phyloP scores from a whole-genome alignment of 64 coral and sea anemone species.

The Actinia equina region DNA sequence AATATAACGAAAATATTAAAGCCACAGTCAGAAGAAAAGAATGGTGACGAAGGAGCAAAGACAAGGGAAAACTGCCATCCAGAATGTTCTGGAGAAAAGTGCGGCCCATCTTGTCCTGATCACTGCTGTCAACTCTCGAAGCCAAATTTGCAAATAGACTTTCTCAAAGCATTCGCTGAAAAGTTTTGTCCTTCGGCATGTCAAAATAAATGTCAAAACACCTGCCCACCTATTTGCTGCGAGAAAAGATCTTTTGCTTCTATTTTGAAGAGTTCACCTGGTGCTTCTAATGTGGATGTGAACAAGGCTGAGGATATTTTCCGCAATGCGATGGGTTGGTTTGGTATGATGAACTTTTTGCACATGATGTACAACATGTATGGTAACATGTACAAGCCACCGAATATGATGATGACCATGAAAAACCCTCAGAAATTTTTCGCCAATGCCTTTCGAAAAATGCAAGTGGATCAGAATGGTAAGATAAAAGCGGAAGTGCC shows the following conservation, averaged over 20 bases:
- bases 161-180: slow-evolving; percentile 51
- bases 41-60: not conserved
- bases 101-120: slow-evolving; percentile 54
- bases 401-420: not conserved
- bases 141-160: slow-evolving; percentile 36
- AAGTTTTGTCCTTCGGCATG: slow-evolving; percentile 75
- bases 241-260: slow-evolving; percentile 33
- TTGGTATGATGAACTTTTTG: slow-evolving; percentile 82
- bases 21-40: not conserved
- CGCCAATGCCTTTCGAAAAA: not conserved
- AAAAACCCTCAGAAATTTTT: not conserved
- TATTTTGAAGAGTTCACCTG: not conserved
- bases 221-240: slow-evolving; percentile 84
- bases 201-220: slow-evolving; percentile 49
- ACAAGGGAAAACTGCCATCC: slow-evolving; percentile 25
- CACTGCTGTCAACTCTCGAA: slow-evolving; percentile 36
- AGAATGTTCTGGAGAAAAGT: slow-evolving; percentile 29
- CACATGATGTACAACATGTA: slow-evolving; percentile 72
- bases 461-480: not conserved
- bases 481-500: slow-evolving; percentile 9
- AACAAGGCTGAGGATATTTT: slow-evolving; percentile 26
- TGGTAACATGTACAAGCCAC: slow-evolving; percentile 22
- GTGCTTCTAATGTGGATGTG: not conserved
- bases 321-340: slow-evolving; percentile 76
- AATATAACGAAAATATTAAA: not conserved